Base-by-base conservation (phyloP, 2,797 vertebrate species). In the Syngnathus rostellatus region DNA sequence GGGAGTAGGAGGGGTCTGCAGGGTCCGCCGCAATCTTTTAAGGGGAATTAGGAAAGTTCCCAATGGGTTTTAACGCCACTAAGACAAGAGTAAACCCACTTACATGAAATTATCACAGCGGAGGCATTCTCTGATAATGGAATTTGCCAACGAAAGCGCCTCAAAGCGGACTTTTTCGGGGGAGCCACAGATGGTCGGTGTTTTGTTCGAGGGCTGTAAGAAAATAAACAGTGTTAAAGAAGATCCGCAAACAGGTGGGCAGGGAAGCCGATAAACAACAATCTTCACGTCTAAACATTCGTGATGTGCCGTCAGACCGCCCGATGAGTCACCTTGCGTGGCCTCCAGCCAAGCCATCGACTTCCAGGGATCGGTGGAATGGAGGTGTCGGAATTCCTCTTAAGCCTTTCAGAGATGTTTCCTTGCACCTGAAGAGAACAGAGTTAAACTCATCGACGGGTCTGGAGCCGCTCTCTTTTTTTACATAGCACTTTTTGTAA, bases 151-250 rank as follows among this genome's bases (percentile, higher is more conserved):
- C 80, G 76, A 81, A 62, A 62, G 60, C 60, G 60, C 55, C 55
- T 57, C 54, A 57, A 31, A 31, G 54, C 12, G 54, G 17, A 31
- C 16, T 31, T 57, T 57, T 38, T 31, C 2, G 9, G 11, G 41
- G 50, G 81, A 87, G 69, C 77, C 88, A 84, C 91, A 92, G 91
- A 91, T 91, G 90, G 91, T 67, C 62, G 66, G 72, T 77, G 85
- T 85, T 78, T 71, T 83, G 78, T 37, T 37, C 1, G 25, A 57
- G 25, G 14, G 31, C 2, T 16, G 12, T 57, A 37, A 57, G 55
- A 16, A 91, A 88, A 88, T 88, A 90, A 90, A 90, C 83, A 87
- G 72, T 73, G 72, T 70, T 86, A 86, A 86, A 87, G 81, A 84
- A 53, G 75, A 66, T 62, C 57, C 12, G 25, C 55, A 37, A 37